A percentile compares a stretch with the other conserved stretches of the same genome.
phyloP scores from a whole-genome alignment of 2,113 vertebrate genomes.

The Paralichthys olivaceus region DNA sequence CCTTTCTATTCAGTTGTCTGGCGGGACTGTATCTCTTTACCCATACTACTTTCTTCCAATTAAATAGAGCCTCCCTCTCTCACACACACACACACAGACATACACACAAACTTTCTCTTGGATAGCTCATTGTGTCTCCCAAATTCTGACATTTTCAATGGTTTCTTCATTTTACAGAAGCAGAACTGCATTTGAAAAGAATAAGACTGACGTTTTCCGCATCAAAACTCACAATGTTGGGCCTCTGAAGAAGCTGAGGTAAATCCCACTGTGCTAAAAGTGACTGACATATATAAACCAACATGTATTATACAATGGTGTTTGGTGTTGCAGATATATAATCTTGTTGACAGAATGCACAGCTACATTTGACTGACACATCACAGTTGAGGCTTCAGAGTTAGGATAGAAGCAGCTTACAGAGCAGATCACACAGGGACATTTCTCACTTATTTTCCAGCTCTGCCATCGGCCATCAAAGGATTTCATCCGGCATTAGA shows the following conservation, averaged over 20 bases:
- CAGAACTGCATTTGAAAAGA: conserved; percentile 94
- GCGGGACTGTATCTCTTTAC: conserved; percentile 17
- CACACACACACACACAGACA: neutral
- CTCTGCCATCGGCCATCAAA: conserved; percentile 34
- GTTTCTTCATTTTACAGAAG: conserved; percentile 85
- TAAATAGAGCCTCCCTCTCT: neutral
- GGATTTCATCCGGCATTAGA: conserved; percentile 41
- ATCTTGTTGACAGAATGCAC: conserved; percentile 2
- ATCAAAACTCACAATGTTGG: conserved; percentile 98
- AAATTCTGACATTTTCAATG: neutral
- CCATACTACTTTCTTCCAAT: neutral
- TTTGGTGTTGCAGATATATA: neutral
- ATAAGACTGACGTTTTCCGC: conserved; percentile 95
- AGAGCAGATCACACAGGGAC: conserved; percentile 23
- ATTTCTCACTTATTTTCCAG: conserved; percentile 42
- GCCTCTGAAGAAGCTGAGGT: conserved; percentile 95
- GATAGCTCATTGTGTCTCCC: neutral
- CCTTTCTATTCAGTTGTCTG: conserved; percentile 11
- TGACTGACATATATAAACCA: neutral
- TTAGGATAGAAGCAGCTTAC: conserved; percentile 33
- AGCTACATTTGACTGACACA: neutral
- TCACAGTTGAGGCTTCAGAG: conserved; percentile 5
- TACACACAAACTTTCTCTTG: neutral
- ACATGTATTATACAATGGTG: neutral
- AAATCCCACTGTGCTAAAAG: neutral